Evolutionary conservation across 2,113 vertebrate genomes (phyloP).

Genomic region (Campylomormyrus numenius): DNA sequence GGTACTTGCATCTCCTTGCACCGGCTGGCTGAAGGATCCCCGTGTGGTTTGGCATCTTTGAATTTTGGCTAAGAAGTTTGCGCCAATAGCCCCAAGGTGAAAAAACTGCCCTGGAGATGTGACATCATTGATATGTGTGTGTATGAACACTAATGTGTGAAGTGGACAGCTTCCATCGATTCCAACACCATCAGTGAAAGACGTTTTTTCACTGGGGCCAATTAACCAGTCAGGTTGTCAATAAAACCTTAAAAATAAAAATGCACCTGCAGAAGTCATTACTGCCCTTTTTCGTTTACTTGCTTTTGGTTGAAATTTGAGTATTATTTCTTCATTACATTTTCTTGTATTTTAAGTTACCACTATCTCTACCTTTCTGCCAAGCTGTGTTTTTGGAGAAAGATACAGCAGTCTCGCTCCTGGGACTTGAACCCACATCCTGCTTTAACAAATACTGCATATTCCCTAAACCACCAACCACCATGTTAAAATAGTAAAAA

Average conservation of each 20-base stretch:
- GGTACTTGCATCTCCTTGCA: not conserved
- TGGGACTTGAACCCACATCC: not conserved
- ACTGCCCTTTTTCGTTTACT: not conserved
- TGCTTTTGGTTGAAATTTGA: not conserved
- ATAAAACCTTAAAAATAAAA: not conserved
- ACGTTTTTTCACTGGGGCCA: not conserved
- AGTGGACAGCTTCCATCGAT: not conserved
- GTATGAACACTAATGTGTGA: not conserved
- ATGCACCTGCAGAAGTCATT: not conserved
- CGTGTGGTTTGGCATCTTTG: not conserved
- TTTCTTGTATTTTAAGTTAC: not conserved
- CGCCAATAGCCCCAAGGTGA: not conserved
- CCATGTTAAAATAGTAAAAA: not conserved
- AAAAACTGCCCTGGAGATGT: not conserved
- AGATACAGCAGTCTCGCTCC: not conserved
- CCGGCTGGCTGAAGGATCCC: not conserved
- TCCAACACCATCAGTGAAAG: not conserved
- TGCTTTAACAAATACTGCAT: not conserved
- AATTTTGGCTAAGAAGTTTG: not conserved
- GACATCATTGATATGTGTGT: not conserved
- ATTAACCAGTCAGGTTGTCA: not conserved
- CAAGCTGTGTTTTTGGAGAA: not conserved
- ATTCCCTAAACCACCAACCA: not conserved
- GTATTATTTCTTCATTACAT: not conserved
- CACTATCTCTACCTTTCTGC: not conserved